Percentiles rank a stretch among this genome's conserved stretches.
Conservation (phyloP, 2,888 invertebrate genomes). For the Agriopis aurantiaria region DNA sequence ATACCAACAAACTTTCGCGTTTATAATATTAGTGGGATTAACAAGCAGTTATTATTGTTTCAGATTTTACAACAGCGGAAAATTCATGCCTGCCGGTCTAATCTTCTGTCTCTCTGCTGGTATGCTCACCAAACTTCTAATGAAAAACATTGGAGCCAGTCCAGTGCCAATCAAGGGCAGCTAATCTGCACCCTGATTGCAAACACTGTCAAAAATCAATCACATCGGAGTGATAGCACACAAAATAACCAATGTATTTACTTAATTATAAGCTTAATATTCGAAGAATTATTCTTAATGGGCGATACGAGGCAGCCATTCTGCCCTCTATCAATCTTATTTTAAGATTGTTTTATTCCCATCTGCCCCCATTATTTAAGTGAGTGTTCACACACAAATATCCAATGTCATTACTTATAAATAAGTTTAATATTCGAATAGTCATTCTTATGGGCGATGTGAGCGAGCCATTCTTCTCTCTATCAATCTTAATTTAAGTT, state of each 20-base stretch:
- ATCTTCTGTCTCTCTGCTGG: slow-evolving; percentile 89
- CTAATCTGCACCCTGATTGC: slow-evolving; percentile 49
- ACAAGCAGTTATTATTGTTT: slow-evolving; percentile 44
- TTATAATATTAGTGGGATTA: too few relatives aligned
- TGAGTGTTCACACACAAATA: too few relatives aligned
- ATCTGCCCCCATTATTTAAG: too few relatives aligned
- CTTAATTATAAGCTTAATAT: background rate
- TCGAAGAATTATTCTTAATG: background rate
- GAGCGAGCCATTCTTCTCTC: too few relatives aligned
- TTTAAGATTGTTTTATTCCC: too few relatives aligned
- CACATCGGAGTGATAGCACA: background rate
- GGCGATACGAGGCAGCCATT: too few relatives aligned
- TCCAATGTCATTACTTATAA: background rate
- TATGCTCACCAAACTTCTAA: slow-evolving; percentile 85
- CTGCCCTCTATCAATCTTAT: too few relatives aligned
- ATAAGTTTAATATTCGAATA: background rate
- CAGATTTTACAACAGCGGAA: slow-evolving; percentile 92
- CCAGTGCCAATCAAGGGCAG: slow-evolving; percentile 66
- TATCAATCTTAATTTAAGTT: background rate
- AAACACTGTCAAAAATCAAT: slow-evolving; percentile 4
- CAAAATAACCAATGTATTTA: background rate
- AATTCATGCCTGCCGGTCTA: slow-evolving; percentile 98
- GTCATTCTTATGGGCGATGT: too few relatives aligned
- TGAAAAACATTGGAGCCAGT: slow-evolving; percentile 76
- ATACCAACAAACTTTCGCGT: too few relatives aligned